Evolutionary conservation across 2,797 vertebrate genomes (phyloP), one percentile per base, ranked within the genome.

Genomic region (Scyliorhinus canicula): DNA sequence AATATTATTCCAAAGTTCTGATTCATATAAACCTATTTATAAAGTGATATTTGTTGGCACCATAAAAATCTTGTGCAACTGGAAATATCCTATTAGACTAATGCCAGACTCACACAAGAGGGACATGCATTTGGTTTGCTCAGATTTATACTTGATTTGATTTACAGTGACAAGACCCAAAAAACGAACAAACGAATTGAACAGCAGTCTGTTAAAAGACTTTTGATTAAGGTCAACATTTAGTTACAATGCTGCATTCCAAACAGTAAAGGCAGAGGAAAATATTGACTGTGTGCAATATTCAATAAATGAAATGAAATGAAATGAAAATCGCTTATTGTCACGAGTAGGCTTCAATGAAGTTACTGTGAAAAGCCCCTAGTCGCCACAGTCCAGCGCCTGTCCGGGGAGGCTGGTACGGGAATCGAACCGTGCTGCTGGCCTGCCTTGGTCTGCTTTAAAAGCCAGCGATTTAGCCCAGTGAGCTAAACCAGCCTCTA

Each of bases 171-270:
- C 50, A 50, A 91, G 24, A 40, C 19, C 11, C 44, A 14, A 71
- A 93, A 31, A 71, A 71, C 28, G 14, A 26, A 74, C 47, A 94
- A 74, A 90, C 44, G 21, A 82, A 65, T 65, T 91, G 57, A 65
- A n/a, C 24, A 91, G 88, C 57, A 65, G 44, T 60, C 88, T 91
- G 88, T 60, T 65, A 91, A 91, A 65, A 44, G 57, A 55, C 67
- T n/a, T 74, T 94, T 94, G 44, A 74, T 94, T 94, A 94, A 94
- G 28, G 67, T 31, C 93, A 94, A 28, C 31, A 52, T 31, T 94
- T 71, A 93, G 44, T 93, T 50, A 55, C 7, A 55, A 69, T 93
- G 65, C 44, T 35, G 12, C 71, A 71, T 93, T 67, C 14, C 44
- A 52, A 93, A 28, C 63, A 93, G 26, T 65, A 69, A 94, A 52